Evolutionary conservation across 2,888 invertebrate genomes (phyloP), one percentile per base, ranked within the genome.

Genomic region (Pachymerium ferrugineum): DNA sequence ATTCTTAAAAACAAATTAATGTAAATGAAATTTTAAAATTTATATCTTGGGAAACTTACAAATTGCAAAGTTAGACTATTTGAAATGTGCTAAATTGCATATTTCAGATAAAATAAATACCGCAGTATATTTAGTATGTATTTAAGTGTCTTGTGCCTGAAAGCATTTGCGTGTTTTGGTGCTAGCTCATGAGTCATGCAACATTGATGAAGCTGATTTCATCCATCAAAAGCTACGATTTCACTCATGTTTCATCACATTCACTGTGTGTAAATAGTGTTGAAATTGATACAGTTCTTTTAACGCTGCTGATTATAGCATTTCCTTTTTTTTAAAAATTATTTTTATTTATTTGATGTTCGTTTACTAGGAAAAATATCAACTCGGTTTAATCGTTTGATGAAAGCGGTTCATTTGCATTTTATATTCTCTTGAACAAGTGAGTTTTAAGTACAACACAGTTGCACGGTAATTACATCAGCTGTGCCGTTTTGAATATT

Each of bases 81-180:
- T n/a, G n/a, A n/a, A n/a, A n/a, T n/a, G n/a, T n/a, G n/a, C n/a
- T n/a, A n/a, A n/a, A n/a, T n/a, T n/a, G n/a, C n/a, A n/a, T n/a
- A n/a, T n/a, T n/a, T n/a, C n/a, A n/a, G n/a, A n/a, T n/a, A n/a
- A n/a, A n/a, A n/a, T n/a, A n/a, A n/a, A n/a, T n/a, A n/a, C n/a
- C n/a, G n/a, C n/a, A n/a, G n/a, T n/a, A n/a, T n/a, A n/a, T n/a
- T n/a, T n/a, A n/a, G n/a, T n/a, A n/a, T n/a, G n/a, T n/a, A n/a
- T n/a, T n/a, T n/a, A n/a, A n/a, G n/a, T 19, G n/a, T 3, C 16
- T 47, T 47, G 47, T n/a, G 47, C 19, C 14, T 54, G 47, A 54
- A 54, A 54, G 47, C 47, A 54, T 54, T 54, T 54, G 47, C 47
- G 47, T 54, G 47, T 47, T 47, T 19, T 47, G 14, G 12, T 47